Evolutionary conservation across 2,797 vertebrate species (phyloP).

Genomic region (Lepus oiostolus): DNA sequence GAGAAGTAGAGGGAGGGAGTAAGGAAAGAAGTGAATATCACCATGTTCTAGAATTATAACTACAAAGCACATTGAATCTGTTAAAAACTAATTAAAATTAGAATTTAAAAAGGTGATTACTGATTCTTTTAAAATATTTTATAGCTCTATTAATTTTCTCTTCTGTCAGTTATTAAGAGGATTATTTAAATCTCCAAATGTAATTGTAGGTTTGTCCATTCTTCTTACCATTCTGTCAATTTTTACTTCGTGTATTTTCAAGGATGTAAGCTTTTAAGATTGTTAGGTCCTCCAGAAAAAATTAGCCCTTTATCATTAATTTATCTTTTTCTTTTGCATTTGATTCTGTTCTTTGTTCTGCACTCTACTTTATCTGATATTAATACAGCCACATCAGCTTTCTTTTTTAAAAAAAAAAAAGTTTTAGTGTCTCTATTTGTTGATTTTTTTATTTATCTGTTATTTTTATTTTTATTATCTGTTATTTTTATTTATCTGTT

Average conservation of each 20-base stretch:
- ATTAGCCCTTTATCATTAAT: neutral
- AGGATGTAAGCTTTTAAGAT: neutral
- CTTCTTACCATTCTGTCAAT: neutral
- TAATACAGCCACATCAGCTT: neutral
- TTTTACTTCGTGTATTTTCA: neutral
- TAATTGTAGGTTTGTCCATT: neutral
- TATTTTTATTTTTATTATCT: neutral
- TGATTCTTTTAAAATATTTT: neutral
- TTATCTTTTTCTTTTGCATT: neutral
- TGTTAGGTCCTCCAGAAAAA: neutral
- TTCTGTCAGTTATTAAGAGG: neutral
- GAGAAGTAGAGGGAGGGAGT: too few species aligned
- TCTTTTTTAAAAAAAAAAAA: neutral
- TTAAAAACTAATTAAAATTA: too few species aligned
- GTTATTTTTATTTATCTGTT: neutral
- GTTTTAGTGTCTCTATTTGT: too few species aligned
- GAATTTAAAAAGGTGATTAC: neutral
- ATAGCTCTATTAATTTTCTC: neutral
- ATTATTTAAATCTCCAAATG: neutral
- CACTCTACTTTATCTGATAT: neutral
- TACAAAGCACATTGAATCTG: too few species aligned
- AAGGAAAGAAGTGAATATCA: too few species aligned
- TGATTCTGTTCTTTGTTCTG: slow-evolving; percentile 34
- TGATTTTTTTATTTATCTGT: too few species aligned
- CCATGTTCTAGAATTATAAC: too few species aligned